Conservation (phyloP, 2,113 vertebrate species). For the Rattus rattus region DNA sequence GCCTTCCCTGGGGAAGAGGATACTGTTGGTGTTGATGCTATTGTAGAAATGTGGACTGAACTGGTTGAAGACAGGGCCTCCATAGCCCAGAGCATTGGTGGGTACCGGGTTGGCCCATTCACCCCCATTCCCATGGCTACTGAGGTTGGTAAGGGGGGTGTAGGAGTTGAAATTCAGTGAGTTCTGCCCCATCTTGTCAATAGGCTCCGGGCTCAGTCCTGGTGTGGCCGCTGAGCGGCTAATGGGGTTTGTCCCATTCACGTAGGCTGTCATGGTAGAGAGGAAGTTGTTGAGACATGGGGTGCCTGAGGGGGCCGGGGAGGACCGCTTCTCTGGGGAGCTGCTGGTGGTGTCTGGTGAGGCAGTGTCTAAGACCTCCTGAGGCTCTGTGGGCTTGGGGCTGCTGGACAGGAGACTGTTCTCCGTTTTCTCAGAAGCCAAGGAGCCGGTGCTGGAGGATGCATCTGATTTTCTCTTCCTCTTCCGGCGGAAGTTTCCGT, state of each 20-base stretch:
- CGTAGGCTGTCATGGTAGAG: slow-evolving; percentile 89
- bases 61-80: slow-evolving; percentile 92
- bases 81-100: slow-evolving; percentile 89
- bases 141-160: slow-evolving; percentile 88
- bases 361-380: slow-evolving; percentile 88
- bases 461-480: slow-evolving; percentile 97
- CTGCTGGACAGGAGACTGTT: slow-evolving; percentile 84
- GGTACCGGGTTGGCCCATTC: slow-evolving; percentile 90
- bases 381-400: slow-evolving; percentile 86
- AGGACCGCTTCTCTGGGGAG: slow-evolving; percentile 89
- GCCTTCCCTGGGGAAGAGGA: slow-evolving; percentile 93
- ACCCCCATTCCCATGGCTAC: slow-evolving; percentile 86
- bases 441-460: slow-evolving; percentile 80
- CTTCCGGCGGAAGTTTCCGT: slow-evolving; percentile 98
- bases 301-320: slow-evolving; percentile 85
- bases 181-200: slow-evolving; percentile 90
- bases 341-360: slow-evolving; percentile 74
- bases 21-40: slow-evolving; percentile 87
- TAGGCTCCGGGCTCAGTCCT: slow-evolving; percentile 89
- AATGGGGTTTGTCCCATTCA: slow-evolving; percentile 72
- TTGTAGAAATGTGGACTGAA: slow-evolving; percentile 94
- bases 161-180: slow-evolving; percentile 90
- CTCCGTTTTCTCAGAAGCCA: slow-evolving; percentile 89
- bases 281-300: slow-evolving; percentile 95
- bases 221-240: slow-evolving; percentile 84